Conservation (phyloP, 2,113 vertebrate species). For the Cepphus grylle region DNA sequence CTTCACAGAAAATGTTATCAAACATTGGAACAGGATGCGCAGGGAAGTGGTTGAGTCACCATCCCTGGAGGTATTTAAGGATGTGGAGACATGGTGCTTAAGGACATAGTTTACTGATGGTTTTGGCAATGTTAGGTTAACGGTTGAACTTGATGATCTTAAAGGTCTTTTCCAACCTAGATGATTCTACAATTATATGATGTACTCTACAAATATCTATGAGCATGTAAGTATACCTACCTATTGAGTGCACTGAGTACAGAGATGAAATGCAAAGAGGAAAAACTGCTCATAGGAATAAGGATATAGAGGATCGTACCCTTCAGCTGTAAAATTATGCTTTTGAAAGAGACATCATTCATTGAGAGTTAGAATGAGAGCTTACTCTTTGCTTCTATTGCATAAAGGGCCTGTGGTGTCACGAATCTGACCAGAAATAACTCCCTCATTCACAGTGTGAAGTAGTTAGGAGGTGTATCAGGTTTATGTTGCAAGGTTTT, state of each 20-base stretch:
- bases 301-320: neutral
- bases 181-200: neutral
- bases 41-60: neutral
- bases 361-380: neutral
- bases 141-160: neutral
- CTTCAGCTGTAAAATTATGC: neutral
- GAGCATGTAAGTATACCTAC: neutral
- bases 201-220: neutral
- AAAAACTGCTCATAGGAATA: neutral
- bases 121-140: neutral
- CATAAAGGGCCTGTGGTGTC: neutral
- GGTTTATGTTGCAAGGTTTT: neutral
- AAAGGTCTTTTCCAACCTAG: neutral
- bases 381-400: neutral
- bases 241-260: neutral
- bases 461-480: neutral
- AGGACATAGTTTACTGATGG: neutral
- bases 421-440: neutral
- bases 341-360: neutral
- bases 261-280: neutral
- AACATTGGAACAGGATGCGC: neutral
- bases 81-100: neutral
- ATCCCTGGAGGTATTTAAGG: neutral
- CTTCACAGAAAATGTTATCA: neutral
- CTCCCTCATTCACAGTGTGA: neutral